phyloP scores from a whole-genome alignment of 1,140 invertebrate genomes.

The Coenobita brevimanus region DNA sequence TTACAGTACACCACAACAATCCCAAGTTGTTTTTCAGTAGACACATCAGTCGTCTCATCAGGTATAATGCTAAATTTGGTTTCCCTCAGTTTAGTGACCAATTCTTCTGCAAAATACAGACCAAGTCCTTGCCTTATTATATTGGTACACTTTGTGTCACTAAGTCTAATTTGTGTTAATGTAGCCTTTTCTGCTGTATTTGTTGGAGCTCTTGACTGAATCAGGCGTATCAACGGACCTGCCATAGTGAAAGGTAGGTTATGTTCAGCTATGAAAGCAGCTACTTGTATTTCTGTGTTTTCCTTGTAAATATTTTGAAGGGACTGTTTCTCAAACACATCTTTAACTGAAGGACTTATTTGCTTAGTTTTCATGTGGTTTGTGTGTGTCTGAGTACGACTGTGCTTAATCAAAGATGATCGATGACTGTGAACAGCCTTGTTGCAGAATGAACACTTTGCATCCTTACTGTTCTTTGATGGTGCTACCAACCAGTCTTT shows the following conservation, averaged over 20 bases:
- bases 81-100: slow-evolving; percentile 9
- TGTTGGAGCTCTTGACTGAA: slow-evolving; percentile 19
- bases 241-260: slow-evolving; percentile 20
- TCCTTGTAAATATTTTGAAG: slow-evolving; percentile 23
- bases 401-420: slow-evolving; percentile 17
- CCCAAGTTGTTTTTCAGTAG: not conserved
- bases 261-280: too few species aligned
- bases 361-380: slow-evolving; percentile 12
- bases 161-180: too few species aligned
- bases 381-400: slow-evolving; percentile 23
- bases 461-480: slow-evolving; percentile 10
- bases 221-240: not conserved
- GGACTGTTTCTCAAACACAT: slow-evolving; percentile 18
- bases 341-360: slow-evolving; percentile 8
- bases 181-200: not conserved
- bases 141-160: slow-evolving; percentile 31
- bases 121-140: slow-evolving; percentile 28
- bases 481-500: slow-evolving; percentile 27
- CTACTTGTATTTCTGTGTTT: slow-evolving; percentile 3
- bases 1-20: too few species aligned
- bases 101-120: slow-evolving; percentile 13
- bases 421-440: not conserved
- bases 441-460: slow-evolving; percentile 8
- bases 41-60: slow-evolving; percentile 32
- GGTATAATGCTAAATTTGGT: slow-evolving; percentile 26